Evolutionary conservation across 2,797 vertebrate genomes (phyloP), one percentile per base, ranked within the genome.

Genomic region (Typhlichthys subterraneus): DNA sequence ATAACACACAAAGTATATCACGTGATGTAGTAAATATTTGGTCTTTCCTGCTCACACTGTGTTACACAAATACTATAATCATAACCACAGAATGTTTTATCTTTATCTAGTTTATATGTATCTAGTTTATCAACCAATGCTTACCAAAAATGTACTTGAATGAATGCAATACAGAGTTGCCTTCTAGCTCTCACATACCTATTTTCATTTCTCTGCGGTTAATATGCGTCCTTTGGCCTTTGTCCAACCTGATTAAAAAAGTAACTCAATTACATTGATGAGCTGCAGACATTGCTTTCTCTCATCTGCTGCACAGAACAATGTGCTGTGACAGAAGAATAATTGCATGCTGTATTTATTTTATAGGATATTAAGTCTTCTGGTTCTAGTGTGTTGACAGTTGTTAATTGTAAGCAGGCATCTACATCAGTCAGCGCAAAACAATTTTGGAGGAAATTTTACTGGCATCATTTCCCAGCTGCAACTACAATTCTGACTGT

Each of bases 21-120:
- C 2, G 10, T 69, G 51, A 57, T 69, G 12, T 14, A 23, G 51
- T 77, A 76, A 83, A 83, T 77, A 83, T 81, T 76, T 77, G 10
- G 12, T 59, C 72, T 51, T 31, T 46, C 31, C 12, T 58, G 67
- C 60, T 57, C 11, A 59, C 14, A 61, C 38, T 47, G 45, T 46
- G 19, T 65, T 64, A 66, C 51, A 65, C 72, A 78, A 75, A 61
- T 17, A 29, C 23, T 29, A 29, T 15, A 53, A 61, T 81, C 74
- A 76, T 10, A 5, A 31, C 58, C 5, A 66, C 78, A 73, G 70
- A 64, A 76, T 67, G 68, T 63, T 59, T 64, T 65, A 64, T 47
- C 55, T 15, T 12, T 51, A 45, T 53, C 12, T 23, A 6, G 12
- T 1, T 5, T 7, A 31, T 29, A 4, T 29, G 53, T 8, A 19